These are phyloP conservation scores for Rhinogobio ventralis DNA, from an alignment of 2,797 vertebrate genomes.

Conservation along the genomic window DNA sequence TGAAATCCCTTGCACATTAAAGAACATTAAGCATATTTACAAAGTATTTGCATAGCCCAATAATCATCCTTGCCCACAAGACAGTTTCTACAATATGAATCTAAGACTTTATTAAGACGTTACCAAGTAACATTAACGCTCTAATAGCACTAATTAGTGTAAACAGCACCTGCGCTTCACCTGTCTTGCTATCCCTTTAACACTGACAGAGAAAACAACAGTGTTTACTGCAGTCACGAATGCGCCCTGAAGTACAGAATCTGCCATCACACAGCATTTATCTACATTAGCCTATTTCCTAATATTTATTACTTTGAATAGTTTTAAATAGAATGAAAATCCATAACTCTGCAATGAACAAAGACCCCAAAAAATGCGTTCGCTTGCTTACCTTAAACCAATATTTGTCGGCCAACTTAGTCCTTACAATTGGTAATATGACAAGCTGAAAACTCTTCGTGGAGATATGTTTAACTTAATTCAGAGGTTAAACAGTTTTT, in stretches of 20 bases:
- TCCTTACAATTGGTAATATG: not conserved
- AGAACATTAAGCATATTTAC: not conserved
- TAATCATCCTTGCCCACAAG: not conserved
- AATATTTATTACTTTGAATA: not conserved
- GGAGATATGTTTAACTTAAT: conserved; percentile 1
- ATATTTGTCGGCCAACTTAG: not conserved
- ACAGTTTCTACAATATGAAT: not conserved
- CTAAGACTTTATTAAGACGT: not conserved
- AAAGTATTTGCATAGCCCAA: not conserved
- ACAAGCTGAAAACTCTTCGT: not conserved
- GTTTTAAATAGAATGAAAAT: not conserved
- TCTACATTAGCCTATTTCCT: not conserved
- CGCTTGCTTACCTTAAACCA: conserved; percentile 31
- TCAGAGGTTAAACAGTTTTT: not conserved
- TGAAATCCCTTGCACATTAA: not conserved
- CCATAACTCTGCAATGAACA: not conserved
- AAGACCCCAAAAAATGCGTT: not conserved
- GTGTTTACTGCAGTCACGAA: conserved; percentile 35
- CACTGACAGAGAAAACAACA: not conserved
- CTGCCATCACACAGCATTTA: not conserved
- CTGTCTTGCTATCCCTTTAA: not conserved
- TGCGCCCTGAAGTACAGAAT: not conserved
- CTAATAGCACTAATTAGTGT: conserved; percentile 17
- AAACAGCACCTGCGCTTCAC: conserved; percentile 34
- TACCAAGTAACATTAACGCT: conserved; percentile 37